Evolutionary conservation across 1,140 invertebrate species (phyloP).

Genomic region (Hirudo medicinalis): DNA sequence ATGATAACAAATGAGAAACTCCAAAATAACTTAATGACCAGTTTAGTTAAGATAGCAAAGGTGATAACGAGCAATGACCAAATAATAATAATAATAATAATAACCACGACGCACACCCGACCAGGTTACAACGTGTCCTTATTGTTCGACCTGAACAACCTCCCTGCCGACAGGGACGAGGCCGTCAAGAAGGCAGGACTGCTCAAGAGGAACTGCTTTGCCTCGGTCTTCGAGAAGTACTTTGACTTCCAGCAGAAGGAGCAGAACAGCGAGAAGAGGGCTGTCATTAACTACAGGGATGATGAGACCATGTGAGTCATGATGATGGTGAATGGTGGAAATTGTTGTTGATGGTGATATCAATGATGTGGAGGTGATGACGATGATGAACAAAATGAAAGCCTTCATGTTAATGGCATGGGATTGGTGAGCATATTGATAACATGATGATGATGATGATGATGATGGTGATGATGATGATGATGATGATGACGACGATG

Average conservation of each 20-base stretch:
- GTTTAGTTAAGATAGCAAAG: no score
- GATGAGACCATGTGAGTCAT: slow-evolving; percentile 92
- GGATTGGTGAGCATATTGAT: no score
- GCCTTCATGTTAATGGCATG: no score
- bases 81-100: no score
- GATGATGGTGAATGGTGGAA: background rate
- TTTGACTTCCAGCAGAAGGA: slow-evolving; percentile 92
- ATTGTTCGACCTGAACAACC: slow-evolving; percentile 78
- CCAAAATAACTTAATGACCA: no score
- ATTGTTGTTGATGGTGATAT: background rate
- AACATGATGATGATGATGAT: background rate
- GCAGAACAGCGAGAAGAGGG: slow-evolving; percentile 74
- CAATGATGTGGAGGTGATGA: no score
- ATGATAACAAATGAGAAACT: no score
- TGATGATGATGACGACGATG: slow-evolving; percentile 51
- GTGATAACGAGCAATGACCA: no score
- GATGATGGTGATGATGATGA: background rate
- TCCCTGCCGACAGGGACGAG: slow-evolving; percentile 74
- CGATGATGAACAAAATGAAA: no score
- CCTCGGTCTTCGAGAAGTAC: slow-evolving; percentile 98
- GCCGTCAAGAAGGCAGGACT: slow-evolving; percentile 81
- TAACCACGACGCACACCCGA: background rate
- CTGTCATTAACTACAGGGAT: slow-evolving; percentile 94
- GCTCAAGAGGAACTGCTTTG: slow-evolving; percentile 95
- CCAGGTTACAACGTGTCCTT: slow-evolving; percentile 83